Conservation (phyloP, 2,113 vertebrate species). For the Elgaria multicarinata region DNA sequence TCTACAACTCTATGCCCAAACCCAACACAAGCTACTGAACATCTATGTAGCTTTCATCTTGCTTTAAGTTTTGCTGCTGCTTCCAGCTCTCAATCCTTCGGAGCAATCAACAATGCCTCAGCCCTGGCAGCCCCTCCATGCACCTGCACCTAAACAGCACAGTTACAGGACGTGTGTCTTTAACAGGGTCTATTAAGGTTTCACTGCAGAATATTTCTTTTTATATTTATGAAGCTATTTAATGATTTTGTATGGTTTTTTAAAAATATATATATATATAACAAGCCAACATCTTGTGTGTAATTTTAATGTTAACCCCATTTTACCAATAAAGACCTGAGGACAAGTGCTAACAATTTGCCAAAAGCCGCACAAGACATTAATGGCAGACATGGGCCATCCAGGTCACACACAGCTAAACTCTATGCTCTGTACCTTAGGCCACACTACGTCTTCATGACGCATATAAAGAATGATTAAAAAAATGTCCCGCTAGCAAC, state of each 20-base stretch:
- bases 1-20: background rate
- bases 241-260: background rate
- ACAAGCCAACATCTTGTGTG: background rate
- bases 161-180: background rate
- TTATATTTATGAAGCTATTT: background rate
- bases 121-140: too few relatives aligned
- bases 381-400: background rate
- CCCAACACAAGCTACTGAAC: background rate
- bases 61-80: background rate
- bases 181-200: background rate
- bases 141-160: background rate
- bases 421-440: background rate
- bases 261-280: background rate
- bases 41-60: background rate
- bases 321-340: background rate
- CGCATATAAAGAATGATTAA: background rate
- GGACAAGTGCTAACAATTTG: background rate
- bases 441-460: background rate
- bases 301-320: background rate
- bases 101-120: background rate
- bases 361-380: background rate
- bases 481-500: background rate
- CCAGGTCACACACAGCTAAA: background rate
- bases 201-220: background rate
- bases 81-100: background rate